Base-by-base conservation (phyloP, 2,888 invertebrate species). In the Pachycephus smyrnensis region DNA sequence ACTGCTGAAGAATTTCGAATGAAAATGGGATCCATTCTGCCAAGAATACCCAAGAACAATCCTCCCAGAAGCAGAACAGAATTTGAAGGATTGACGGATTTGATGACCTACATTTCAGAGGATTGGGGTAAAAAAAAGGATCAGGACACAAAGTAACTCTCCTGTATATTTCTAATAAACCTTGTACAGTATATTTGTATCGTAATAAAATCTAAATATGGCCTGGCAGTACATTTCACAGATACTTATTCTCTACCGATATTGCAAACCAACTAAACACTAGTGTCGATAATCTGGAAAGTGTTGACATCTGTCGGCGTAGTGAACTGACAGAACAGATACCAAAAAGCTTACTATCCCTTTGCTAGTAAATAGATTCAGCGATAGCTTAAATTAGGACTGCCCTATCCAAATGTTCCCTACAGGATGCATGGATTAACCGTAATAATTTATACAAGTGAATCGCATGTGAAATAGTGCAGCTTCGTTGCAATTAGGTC, bases 61-160 rank as follows among this genome's bases (percentile, higher is more conserved):
- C 95, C 96, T 75, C 95, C 97, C 1, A 94, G 94, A 86, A 96
- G 97, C 84, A 94, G 97, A 88, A 97, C 96, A 37, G 98, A 98
- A 88, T 98, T 98, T 87, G 95, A 94, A 84, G 96, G 96, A 79
- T 91, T 98, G 68, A 96, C 95, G 85, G 98, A 98, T 91, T 93
- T 98, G 68, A 92, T 98, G 87, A 95, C 94, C 83, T 98, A 98
- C 68, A 81, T 90, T 31, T 89, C 90, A 0, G 89, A 90, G 79
- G 90, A 90, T n/a, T 90, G 89, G 89, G 87, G 84, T 37, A 86
- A 84, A 71, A 79, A 86, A 73, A 83, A 84, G 12, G 32, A 33
- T 12, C 71, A 71, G 12, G 32, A 12, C 23, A 32, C 31, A 0
- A 71, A 71, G 32, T 71, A 33, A 71, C 71, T 71, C 1, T 71